phyloP scores from a whole-genome alignment of 2,113 vertebrate species.

The Pipa parva region DNA sequence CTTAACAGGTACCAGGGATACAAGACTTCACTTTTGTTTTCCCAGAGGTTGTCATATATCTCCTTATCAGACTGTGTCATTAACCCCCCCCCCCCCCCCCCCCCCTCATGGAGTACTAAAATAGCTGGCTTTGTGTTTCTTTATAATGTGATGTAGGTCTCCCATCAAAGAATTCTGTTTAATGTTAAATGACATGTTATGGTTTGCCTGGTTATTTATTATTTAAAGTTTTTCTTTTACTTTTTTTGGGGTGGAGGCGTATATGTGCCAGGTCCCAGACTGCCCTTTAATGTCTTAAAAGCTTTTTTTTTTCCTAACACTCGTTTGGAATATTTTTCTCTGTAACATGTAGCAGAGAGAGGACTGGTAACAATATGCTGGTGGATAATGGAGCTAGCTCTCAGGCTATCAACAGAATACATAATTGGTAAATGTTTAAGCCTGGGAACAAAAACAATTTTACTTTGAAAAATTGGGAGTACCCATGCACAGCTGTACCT shows the following conservation, averaged over 20 bases:
- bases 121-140: conserved; percentile 19
- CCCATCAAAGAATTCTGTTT: conserved; percentile 33
- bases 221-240: conserved; percentile 30
- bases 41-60: conserved; percentile 8
- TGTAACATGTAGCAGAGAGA: neutral
- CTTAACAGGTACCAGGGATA: conserved; percentile 9
- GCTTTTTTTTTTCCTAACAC: conserved; percentile 15
- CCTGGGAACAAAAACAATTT: no score
- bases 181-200: conserved; percentile 41
- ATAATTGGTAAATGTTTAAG: no score
- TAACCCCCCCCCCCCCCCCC: conserved; percentile 18
- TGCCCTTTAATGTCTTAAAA: conserved; percentile 6
- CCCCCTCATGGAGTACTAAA: conserved; percentile 12
- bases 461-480: no score
- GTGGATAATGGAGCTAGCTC: no score
- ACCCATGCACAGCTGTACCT: no score
- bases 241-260: conserved; percentile 10
- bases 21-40: conserved; percentile 10
- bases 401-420: no score
- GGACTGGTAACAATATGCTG: neutral
- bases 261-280: conserved; percentile 17
- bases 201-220: conserved; percentile 27
- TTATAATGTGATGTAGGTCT: conserved; percentile 34
- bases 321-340: conserved; percentile 3
- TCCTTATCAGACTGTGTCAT: conserved; percentile 28